phyloP scores from a whole-genome alignment of 2,888 invertebrate species.

The Tethea ocularis region DNA sequence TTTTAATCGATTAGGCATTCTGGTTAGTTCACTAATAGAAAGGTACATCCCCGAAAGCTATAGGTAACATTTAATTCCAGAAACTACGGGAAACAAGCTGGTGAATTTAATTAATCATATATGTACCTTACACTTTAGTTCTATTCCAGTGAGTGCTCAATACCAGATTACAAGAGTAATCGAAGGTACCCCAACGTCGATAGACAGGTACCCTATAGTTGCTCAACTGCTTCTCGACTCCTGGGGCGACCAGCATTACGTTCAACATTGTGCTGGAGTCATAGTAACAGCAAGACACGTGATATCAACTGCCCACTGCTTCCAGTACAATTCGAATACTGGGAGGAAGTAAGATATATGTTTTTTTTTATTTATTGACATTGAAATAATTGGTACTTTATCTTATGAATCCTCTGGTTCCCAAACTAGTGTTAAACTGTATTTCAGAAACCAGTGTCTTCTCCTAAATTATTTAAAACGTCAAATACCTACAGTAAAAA shows the following conservation, averaged over 20 bases:
- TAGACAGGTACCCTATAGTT: slow-evolving; percentile 66
- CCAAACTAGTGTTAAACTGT: too few relatives aligned
- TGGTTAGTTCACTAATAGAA: too few relatives aligned
- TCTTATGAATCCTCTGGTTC: too few relatives aligned
- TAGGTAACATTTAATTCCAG: too few relatives aligned
- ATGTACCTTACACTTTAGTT: neutral
- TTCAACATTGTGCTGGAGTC: slow-evolving; percentile 73
- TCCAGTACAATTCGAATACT: slow-evolving; percentile 63
- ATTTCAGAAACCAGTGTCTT: too few relatives aligned
- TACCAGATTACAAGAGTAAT: slow-evolving; percentile 55
- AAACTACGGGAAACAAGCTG: too few relatives aligned
- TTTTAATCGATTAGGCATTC: too few relatives aligned
- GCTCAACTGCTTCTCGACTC: slow-evolving; percentile 68
- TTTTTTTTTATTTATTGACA: neutral
- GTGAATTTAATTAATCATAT: too few relatives aligned
- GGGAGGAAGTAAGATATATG: slow-evolving; percentile 61
- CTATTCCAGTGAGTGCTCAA: slow-evolving; percentile 47
- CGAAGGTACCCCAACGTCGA: slow-evolving; percentile 66
- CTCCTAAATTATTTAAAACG: too few relatives aligned
- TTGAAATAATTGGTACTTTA: too few relatives aligned
- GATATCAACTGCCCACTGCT: slow-evolving; percentile 74
- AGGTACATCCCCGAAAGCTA: too few relatives aligned
- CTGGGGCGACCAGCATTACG: slow-evolving; percentile 63
- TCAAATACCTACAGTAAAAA: too few relatives aligned
- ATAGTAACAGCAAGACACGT: slow-evolving; percentile 70